Evolutionary conservation across 92 coral and sea anemone genomes (phyloP).

Genomic region (Metridium senile): DNA sequence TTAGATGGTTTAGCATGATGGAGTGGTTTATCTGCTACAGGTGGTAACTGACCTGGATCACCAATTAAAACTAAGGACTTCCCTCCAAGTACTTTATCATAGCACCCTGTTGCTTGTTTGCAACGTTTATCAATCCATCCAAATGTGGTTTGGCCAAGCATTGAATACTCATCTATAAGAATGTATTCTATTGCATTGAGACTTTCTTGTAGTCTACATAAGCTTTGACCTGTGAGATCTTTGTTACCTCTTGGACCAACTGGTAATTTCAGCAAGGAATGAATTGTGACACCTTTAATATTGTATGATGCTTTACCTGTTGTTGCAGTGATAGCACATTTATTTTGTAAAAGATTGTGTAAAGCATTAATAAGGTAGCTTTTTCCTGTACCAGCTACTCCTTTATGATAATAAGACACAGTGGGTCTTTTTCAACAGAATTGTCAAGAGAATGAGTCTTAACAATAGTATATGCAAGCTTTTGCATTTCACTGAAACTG

Average conservation of each 20-base stretch:
- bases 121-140: slow-evolving; percentile 74
- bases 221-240: slow-evolving; percentile 65
- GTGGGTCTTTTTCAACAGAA: slow-evolving; percentile 54
- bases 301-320: slow-evolving; percentile 78
- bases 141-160: slow-evolving; percentile 71
- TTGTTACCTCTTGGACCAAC: slow-evolving; percentile 57
- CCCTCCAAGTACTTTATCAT: slow-evolving; percentile 59
- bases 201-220: slow-evolving; percentile 41
- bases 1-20: slow-evolving; percentile 67
- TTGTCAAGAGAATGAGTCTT: slow-evolving; percentile 49
- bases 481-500: slow-evolving; percentile 79
- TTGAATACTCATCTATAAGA: slow-evolving; percentile 66
- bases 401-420: slow-evolving; percentile 53
- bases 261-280: slow-evolving; percentile 67
- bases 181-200: slow-evolving; percentile 53
- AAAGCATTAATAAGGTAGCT: slow-evolving; percentile 74
- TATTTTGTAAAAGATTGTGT: slow-evolving; percentile 49
- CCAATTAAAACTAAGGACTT: slow-evolving; percentile 65
- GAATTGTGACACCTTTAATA: slow-evolving; percentile 64
- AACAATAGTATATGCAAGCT: slow-evolving; percentile 64
- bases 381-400: slow-evolving; percentile 67
- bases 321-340: slow-evolving; percentile 77
- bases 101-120: slow-evolving; percentile 59
- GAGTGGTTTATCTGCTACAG: slow-evolving; percentile 81
- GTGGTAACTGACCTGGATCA: slow-evolving; percentile 77